A percentile compares a stretch with the other conserved stretches of the same genome.
phyloP scores from a whole-genome alignment of 2,113 vertebrate genomes.

The Brachyistius frenatus region DNA sequence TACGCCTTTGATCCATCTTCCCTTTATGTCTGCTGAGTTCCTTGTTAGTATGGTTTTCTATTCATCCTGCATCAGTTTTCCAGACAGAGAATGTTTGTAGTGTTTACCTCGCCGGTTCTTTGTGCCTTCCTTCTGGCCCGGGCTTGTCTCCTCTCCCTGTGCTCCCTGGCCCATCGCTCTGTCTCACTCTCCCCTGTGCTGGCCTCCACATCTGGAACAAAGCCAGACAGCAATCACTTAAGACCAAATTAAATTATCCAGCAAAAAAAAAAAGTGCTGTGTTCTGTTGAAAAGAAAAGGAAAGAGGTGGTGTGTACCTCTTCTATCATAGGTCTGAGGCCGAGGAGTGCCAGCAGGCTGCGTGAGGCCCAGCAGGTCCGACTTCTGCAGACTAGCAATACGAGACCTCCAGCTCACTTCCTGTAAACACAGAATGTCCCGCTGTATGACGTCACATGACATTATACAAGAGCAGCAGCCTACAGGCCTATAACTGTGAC shows the following conservation, averaged over 20 bases:
- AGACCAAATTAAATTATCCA: constrained; percentile 23
- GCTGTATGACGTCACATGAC: constrained; percentile 35
- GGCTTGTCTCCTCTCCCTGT: constrained; percentile 80
- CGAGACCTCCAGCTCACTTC: constrained; percentile 89
- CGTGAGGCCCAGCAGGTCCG: constrained; percentile 87
- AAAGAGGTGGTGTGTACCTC: constrained; percentile 54
- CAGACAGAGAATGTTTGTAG: constrained; percentile 1
- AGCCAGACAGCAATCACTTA: constrained; percentile 46
- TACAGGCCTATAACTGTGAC: constrained; percentile 6
- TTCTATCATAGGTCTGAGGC: constrained; percentile 72
- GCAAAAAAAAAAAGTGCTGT: background rate
- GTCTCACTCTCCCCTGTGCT: constrained; percentile 78
- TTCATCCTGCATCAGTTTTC: background rate
- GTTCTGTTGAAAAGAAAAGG: background rate
- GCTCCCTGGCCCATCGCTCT: constrained; percentile 77
- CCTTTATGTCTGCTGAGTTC: background rate
- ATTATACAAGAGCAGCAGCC: constrained; percentile 31
- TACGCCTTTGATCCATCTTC: background rate
- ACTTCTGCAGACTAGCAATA: constrained; percentile 89
- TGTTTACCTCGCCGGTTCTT: constrained; percentile 75
- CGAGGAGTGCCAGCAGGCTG: constrained; percentile 83
- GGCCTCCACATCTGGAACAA: constrained; percentile 77
- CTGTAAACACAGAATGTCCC: constrained; percentile 66
- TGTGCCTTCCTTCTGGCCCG: constrained; percentile 81
- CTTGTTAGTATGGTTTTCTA: background rate